Conservation (phyloP, 2,888 invertebrate genomes). For the Tortrix viridana region DNA sequence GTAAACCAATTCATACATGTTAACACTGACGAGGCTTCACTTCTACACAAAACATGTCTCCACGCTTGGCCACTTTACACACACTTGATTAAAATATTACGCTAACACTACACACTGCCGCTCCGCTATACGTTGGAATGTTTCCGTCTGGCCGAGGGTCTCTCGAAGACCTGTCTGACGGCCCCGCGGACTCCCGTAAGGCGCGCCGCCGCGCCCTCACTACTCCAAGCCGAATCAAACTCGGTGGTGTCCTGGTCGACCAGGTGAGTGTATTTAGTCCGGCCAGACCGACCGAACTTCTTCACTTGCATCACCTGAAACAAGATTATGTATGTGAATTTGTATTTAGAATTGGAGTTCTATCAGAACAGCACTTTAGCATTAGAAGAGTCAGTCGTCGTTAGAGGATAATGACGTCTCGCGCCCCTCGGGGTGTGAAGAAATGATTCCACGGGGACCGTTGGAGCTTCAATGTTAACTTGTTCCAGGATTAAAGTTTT, state of each 20-base stretch:
- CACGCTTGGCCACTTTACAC: not conserved
- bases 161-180: constrained; percentile 95
- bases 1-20: too few species aligned
- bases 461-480: too few species aligned
- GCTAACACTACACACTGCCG: not conserved
- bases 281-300: constrained; percentile 99
- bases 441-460: too few species aligned
- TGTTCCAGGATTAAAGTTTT: too few species aligned
- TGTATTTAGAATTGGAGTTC: not conserved
- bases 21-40: too few species aligned
- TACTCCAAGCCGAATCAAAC: constrained; percentile 98
- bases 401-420: too few species aligned
- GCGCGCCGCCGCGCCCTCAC: constrained; percentile 87
- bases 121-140: constrained; percentile 53
- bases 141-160: constrained; percentile 87
- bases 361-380: too few species aligned
- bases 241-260: constrained; percentile 99
- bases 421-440: too few species aligned
- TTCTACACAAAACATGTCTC: too few species aligned
- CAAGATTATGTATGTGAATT: constrained; percentile 1
- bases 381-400: too few species aligned
- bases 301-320: constrained; percentile 98
- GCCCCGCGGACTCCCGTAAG: constrained; percentile 92
- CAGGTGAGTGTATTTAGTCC: constrained; percentile 99
- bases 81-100: not conserved